These are phyloP conservation scores for Lycophotia porphyrea DNA, from an alignment of 2,888 invertebrate genomes.

Conservation along the genomic window DNA sequence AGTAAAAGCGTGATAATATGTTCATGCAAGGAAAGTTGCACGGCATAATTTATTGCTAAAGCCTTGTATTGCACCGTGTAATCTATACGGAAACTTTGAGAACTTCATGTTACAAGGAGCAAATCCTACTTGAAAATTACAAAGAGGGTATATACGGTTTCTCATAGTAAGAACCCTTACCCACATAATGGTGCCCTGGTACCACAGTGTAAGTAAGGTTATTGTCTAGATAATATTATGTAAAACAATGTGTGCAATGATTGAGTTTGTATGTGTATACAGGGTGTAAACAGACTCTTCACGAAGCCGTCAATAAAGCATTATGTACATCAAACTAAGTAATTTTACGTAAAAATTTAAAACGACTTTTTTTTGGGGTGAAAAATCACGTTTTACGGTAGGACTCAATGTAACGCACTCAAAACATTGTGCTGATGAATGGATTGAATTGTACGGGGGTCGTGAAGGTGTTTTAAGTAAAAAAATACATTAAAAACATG, in stretches of 20 bases:
- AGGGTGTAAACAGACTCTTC: no score
- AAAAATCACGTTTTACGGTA: no score
- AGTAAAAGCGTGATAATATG: neutral
- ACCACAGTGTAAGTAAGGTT: neutral
- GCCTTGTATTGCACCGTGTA: neutral
- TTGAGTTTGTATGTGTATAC: neutral
- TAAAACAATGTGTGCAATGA: neutral
- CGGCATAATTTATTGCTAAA: neutral
- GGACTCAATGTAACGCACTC: no score
- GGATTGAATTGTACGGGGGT: no score
- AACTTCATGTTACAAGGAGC: conserved; percentile 4
- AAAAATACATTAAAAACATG: no score
- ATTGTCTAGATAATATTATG: neutral
- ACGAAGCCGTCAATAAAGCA: no score
- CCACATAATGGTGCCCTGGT: neutral
- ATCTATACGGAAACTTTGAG: conserved; percentile 5
- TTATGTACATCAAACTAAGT: no score
- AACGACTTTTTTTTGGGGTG: no score
- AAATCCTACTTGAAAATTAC: conserved; percentile 1
- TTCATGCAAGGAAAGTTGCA: neutral
- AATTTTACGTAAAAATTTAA: no score
- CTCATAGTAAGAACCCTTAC: neutral
- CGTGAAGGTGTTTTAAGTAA: no score
- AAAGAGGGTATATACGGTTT: neutral
- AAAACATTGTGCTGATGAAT: no score